Evolutionary conservation across 1,140 invertebrate species (phyloP), one percentile per base, ranked within the genome.

Genomic region (Caerostris darwini): DNA sequence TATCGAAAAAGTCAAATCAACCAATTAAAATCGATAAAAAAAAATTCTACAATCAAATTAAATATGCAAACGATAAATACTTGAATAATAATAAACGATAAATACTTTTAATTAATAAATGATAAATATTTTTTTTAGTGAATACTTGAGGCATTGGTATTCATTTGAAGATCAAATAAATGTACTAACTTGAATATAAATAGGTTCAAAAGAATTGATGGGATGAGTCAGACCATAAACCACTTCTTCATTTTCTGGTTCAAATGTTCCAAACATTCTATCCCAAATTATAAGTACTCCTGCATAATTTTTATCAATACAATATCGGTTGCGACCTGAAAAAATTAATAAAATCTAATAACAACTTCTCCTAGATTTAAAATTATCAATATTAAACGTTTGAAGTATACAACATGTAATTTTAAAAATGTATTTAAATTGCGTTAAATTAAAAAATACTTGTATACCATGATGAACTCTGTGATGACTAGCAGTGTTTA

Each of bases 211-310:
- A 0, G 97, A 97, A 6, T 97, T 97, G 67, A 98, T 97, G 95
- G 98, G 98, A 95, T 97, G 97, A 3, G 98, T 98, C 10, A 99
- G 96, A 3, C 98, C 98, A 96, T 98, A 99, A 57, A 98, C 97
- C 56, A 98, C 97, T 95, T 98, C 96, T 93, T 98, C 97, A 3
- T 61, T 67, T 86, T 95, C 95, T 1, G 81, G 12, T 69, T 96
- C 95, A 95, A 97, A 97, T n/a, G 97, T 97, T 19, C 96, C 96
- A 95, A 97, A 97, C 93, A 97, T 95, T 85, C 96, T 86, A 95
- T 97, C 96, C 97, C 97, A 97, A 86, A 97, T 97, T 58, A 97
- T 97, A 4, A 97, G 95, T 58, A 96, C 96, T 58, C 97, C 97
- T 81, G 96, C 97, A 95, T 97, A 97, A 95, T 97, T 97, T 95